Evolutionary conservation across 1,140 invertebrate genomes (phyloP).

Genomic region (Neodiprion lecontei): DNA sequence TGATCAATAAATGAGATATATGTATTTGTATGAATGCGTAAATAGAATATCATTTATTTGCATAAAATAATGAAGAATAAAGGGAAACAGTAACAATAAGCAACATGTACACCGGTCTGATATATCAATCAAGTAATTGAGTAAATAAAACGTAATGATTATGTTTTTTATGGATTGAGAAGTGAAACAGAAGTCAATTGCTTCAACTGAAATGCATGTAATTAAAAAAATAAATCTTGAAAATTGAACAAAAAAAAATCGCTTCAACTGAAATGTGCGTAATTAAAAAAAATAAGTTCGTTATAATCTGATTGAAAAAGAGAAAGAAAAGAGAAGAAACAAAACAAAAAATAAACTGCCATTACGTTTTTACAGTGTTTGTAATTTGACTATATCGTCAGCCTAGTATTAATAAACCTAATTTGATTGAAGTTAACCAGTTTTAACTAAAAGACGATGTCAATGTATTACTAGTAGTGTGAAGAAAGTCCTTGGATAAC

Average conservation of each 20-base stretch:
- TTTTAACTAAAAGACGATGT: too few species aligned
- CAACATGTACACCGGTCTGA: conserved; percentile 11
- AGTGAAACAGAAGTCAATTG: conserved; percentile 10
- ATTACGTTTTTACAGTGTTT: conserved; percentile 33
- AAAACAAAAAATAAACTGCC: conserved; percentile 50
- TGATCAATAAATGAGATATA: background rate
- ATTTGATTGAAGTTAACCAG: too few species aligned
- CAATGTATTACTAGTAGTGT: too few species aligned
- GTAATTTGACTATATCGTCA: background rate
- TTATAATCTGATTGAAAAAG: conserved; percentile 21
- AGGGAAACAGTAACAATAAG: background rate
- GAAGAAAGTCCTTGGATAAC: too few species aligned
- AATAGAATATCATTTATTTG: conserved; percentile 5
- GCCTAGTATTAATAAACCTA: too few species aligned
- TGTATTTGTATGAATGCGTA: background rate
- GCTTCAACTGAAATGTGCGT: conserved; percentile 11
- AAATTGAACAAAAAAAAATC: conserved; percentile 11
- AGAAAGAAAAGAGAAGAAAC: conserved; percentile 22
- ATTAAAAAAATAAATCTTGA: conserved; percentile 11
- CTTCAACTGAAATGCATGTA: conserved; percentile 12
- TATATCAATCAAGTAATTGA: background rate
- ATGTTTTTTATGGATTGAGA: background rate
- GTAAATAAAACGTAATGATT: background rate
- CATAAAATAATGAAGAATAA: conserved; percentile 8
- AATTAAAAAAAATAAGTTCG: conserved; percentile 21